Evolutionary conservation across 2,888 invertebrate genomes (phyloP).

Genomic region (Seladonia tumulorum): DNA sequence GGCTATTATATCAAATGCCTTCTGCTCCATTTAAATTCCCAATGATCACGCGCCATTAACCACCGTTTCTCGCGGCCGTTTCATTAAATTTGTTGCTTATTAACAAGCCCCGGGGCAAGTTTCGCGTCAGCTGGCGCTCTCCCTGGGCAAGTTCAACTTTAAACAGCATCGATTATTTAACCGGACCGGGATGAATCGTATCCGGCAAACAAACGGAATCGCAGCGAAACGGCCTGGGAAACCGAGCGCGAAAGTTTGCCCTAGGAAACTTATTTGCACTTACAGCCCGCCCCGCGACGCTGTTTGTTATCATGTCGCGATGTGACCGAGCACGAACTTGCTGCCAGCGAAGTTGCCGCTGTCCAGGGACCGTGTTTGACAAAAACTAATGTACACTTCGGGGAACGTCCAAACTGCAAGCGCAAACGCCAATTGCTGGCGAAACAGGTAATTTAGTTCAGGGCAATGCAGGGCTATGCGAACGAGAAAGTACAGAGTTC

Average conservation of each 20-base stretch:
- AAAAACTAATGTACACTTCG: not conserved
- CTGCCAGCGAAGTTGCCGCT: slow-evolving; percentile 3
- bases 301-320: slow-evolving; percentile 46
- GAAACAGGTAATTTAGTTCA: not conserved
- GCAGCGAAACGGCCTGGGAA: slow-evolving; percentile 14
- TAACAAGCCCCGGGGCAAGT: slow-evolving; percentile 25
- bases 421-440: not conserved
- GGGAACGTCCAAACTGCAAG: not conserved
- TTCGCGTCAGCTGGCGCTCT: slow-evolving; percentile 33
- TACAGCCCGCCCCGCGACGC: not conserved
- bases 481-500: too few species aligned
- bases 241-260: slow-evolving; percentile 18
- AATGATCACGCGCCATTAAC: slow-evolving; percentile 32
- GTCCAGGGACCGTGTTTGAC: slow-evolving; percentile 7
- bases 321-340: not conserved
- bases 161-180: slow-evolving; percentile 57
- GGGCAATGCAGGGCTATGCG: fast-evolving
- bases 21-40: slow-evolving; percentile 20
- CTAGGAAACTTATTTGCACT: slow-evolving; percentile 41
- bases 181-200: slow-evolving; percentile 22
- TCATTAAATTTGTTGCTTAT: slow-evolving; percentile 17
- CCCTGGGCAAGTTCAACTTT: slow-evolving; percentile 29
- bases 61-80: slow-evolving; percentile 9
- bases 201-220: slow-evolving; percentile 45
- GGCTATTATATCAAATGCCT: slow-evolving; percentile 15